phyloP scores from a whole-genome alignment of 2,797 vertebrate genomes.

The Picus viridis region DNA sequence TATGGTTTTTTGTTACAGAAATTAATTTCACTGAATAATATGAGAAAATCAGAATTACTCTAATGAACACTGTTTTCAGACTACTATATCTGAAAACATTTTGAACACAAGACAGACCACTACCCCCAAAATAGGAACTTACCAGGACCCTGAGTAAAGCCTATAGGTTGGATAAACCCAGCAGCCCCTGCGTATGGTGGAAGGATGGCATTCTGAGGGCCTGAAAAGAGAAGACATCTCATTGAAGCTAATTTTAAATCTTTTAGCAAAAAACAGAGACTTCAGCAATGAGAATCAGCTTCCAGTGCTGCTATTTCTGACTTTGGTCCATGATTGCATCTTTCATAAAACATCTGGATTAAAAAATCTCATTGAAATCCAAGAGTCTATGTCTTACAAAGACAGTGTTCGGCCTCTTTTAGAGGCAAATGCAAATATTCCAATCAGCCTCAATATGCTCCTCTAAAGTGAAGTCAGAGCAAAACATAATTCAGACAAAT shows the following conservation, averaged over 20 bases:
- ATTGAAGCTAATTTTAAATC: not conserved
- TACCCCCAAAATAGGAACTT: not conserved
- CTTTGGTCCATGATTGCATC: not conserved
- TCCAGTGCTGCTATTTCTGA: not conserved
- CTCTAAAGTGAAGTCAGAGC: not conserved
- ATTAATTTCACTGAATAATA: not conserved
- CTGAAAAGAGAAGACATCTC: constrained; percentile 60
- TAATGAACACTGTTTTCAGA: not conserved
- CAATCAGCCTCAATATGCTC: not conserved
- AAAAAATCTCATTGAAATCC: not conserved
- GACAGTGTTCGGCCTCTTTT: not conserved
- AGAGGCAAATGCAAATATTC: not conserved
- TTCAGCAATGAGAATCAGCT: not conserved
- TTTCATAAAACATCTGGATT: not conserved
- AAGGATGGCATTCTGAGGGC: constrained; percentile 77
- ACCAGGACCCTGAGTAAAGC: constrained; percentile 80
- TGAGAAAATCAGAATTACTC: not conserved
- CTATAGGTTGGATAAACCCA: constrained; percentile 78
- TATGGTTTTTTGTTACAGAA: not conserved
- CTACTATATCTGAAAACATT: not conserved
- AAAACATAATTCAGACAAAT: not conserved
- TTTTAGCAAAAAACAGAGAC: not conserved
- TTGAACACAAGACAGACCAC: not conserved
- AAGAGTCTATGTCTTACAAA: not conserved
- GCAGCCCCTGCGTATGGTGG: constrained; percentile 77